A percentile compares a stretch with the other conserved stretches of the same genome.
These are phyloP conservation scores for Portevinia maculata DNA, from an alignment of 2,888 invertebrate species.

Conservation along the genomic window DNA sequence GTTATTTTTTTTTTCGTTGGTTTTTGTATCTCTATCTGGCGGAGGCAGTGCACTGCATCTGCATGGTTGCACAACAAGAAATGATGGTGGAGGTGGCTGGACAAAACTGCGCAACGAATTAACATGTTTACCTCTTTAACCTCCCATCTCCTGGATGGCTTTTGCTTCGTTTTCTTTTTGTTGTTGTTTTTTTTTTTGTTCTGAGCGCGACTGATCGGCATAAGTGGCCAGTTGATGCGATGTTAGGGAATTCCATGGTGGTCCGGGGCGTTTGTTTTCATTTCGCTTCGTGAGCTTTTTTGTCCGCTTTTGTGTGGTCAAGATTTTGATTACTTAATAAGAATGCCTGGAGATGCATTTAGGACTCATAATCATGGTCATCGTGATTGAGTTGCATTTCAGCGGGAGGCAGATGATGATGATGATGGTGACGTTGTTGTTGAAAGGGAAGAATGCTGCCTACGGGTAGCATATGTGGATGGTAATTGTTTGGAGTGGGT, in stretches of 20 bases:
- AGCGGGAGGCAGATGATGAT: conserved; percentile 9
- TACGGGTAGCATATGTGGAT: conserved; percentile 53
- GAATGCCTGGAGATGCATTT: conserved; percentile 70
- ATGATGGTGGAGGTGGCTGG: conserved; percentile 60
- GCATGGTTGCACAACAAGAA: conserved; percentile 4
- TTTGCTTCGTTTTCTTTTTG: conserved; percentile 63
- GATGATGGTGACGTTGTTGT: conserved; percentile 26
- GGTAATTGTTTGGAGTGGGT: conserved; percentile 64
- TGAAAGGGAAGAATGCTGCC: conserved; percentile 46
- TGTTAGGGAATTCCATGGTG: conserved; percentile 60
- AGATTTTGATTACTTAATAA: conserved; percentile 74
- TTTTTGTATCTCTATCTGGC: conserved; percentile 51
- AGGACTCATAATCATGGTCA: conserved; percentile 64
- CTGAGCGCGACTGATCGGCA: conserved; percentile 28
- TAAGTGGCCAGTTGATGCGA: conserved; percentile 68
- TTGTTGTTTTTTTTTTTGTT: conserved; percentile 21
- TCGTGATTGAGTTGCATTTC: conserved; percentile 63
- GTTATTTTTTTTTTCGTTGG: conserved; percentile 12
- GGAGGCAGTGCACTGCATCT: neutral
- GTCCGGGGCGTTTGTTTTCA: conserved; percentile 52
- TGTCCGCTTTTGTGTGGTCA: conserved; percentile 65
- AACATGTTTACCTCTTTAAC: conserved; percentile 74
- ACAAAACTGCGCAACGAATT: conserved; percentile 71
- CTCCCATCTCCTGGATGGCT: conserved; percentile 53
- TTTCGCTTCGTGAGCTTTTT: conserved; percentile 17